Conservation (phyloP, 2,888 invertebrate genomes). For the Pseudococcus jackbeardsleyi region DNA sequence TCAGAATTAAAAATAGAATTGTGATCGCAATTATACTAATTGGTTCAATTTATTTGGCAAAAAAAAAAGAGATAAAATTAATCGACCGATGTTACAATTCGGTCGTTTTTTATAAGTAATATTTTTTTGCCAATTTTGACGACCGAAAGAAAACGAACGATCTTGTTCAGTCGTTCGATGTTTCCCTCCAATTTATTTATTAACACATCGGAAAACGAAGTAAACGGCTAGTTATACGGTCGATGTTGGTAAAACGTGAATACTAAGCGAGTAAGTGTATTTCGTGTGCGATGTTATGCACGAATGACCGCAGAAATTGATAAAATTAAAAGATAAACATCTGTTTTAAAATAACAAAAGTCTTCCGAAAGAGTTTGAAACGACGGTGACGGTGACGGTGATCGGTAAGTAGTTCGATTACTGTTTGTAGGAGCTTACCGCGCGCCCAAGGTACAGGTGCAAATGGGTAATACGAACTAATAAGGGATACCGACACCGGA, state of each 20-base stretch:
- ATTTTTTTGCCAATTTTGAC: background rate
- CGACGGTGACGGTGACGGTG: background rate
- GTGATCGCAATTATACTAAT: background rate
- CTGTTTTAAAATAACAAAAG: constrained; percentile 54
- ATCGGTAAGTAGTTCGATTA: constrained; percentile 39
- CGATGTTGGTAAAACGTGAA: background rate
- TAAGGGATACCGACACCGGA: constrained; percentile 58
- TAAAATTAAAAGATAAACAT: constrained; percentile 60
- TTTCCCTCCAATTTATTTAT: background rate
- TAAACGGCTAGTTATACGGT: background rate
- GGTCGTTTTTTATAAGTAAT: background rate
- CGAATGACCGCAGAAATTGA: constrained; percentile 57
- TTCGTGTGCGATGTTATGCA: constrained; percentile 32
- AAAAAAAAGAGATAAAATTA: background rate
- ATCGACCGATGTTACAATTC: background rate
- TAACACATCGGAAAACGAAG: background rate
- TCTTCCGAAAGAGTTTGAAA: constrained; percentile 44
- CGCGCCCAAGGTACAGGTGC: constrained; percentile 53
- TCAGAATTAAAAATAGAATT: background rate
- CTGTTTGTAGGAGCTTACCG: constrained; percentile 13
- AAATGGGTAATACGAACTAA: constrained; percentile 60
- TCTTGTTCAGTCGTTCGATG: background rate
- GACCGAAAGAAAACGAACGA: background rate
- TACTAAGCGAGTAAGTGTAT: background rate
- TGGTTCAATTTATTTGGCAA: background rate